Evolutionary conservation across 37 sponge, comb jelly and placozoan species (phyloP).

Genomic region (Diacarnus erythraeanus): DNA sequence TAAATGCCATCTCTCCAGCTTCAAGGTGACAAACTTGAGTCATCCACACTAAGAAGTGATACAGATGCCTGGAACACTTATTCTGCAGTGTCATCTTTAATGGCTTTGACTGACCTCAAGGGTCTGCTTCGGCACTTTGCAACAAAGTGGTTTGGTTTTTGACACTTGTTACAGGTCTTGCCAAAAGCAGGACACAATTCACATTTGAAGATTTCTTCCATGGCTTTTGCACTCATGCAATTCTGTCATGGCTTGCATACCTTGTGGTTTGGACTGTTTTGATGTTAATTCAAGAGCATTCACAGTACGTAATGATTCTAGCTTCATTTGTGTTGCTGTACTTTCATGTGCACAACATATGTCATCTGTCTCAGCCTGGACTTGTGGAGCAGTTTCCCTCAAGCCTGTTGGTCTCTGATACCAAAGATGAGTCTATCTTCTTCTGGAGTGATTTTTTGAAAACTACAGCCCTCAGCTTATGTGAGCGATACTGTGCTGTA

Average conservation of each 20-base stretch:
- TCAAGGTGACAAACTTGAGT: constrained; percentile 43
- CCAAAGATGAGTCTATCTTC: constrained; percentile 48
- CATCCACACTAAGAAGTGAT: neutral
- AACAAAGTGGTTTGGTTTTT: constrained; percentile 60
- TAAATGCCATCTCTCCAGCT: constrained; percentile 28
- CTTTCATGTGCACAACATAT: constrained; percentile 48
- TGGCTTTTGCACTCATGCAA: constrained; percentile 28
- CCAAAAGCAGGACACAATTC: constrained; percentile 66
- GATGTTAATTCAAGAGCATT: neutral
- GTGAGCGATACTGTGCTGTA: constrained; percentile 23
- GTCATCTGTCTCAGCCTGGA: constrained; percentile 12
- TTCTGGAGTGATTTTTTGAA: constrained; percentile 19
- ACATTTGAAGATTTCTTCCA: constrained; percentile 25
- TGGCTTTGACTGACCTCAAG: neutral
- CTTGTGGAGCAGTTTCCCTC: constrained; percentile 34
- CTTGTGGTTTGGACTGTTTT: neutral
- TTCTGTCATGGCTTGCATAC: neutral
- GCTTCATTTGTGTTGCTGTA: constrained; percentile 18
- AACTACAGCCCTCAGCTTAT: constrained; percentile 32
- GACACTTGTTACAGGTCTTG: constrained; percentile 52
- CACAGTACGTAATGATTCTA: neutral
- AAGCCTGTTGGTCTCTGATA: constrained; percentile 10
- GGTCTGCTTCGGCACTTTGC: constrained; percentile 7
- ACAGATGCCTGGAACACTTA: constrained; percentile 1
- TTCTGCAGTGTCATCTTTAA: constrained; percentile 21